Evolutionary conservation across 2,888 invertebrate genomes (phyloP).

Genomic region (Octonoba sinensis): DNA sequence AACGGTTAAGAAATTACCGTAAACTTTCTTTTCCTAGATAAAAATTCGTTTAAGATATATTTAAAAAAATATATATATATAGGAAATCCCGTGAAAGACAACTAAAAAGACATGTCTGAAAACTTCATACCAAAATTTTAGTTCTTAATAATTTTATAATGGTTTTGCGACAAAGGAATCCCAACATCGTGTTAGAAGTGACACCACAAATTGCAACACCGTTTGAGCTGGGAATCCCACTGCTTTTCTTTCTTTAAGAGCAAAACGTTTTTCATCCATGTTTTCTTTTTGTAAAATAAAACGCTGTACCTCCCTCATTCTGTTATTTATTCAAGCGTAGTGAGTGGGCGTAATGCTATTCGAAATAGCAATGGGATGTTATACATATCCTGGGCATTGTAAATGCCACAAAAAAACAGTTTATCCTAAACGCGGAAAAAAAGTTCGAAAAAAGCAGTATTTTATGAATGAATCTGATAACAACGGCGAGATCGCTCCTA

Average conservation of each 20-base stretch:
- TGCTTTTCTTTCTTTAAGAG: background rate
- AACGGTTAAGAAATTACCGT: too few species aligned
- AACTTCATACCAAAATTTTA: too few species aligned
- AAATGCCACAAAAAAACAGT: slow-evolving; percentile 47
- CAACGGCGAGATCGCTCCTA: slow-evolving; percentile 27
- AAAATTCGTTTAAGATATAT: too few species aligned
- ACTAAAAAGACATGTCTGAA: too few species aligned
- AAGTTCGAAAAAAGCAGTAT: too few species aligned
- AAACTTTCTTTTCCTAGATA: too few species aligned
- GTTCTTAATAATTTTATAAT: too few species aligned
- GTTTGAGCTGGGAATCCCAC: background rate
- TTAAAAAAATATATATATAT: too few species aligned
- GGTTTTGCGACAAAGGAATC: too few species aligned
- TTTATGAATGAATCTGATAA: slow-evolving; percentile 54
- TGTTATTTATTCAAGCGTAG: slow-evolving; percentile 49
- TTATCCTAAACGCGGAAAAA: slow-evolving; percentile 11
- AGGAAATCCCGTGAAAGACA: too few species aligned
- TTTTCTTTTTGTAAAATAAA: background rate
- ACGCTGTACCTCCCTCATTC: slow-evolving; percentile 13
- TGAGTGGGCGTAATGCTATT: slow-evolving; percentile 40
- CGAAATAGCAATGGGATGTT: slow-evolving; percentile 31
- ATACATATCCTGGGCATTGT: slow-evolving; percentile 42
- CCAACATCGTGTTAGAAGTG: too few species aligned
- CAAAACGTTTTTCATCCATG: background rate
- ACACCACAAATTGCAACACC: background rate